Conservation (phyloP, 2,113 vertebrate genomes). For the Psilopsiagon aurifrons region DNA sequence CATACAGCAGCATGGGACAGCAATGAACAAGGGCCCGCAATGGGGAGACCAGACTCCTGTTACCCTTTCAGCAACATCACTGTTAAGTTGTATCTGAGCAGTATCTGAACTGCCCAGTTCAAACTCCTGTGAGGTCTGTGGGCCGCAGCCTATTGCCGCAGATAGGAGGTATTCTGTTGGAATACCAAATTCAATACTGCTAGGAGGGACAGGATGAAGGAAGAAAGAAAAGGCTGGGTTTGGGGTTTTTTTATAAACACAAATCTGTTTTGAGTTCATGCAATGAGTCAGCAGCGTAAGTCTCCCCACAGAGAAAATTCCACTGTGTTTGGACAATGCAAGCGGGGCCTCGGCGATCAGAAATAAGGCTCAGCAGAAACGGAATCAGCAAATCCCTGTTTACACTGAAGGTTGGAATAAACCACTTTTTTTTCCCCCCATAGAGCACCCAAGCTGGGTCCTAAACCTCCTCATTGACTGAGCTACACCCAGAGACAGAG, state of each 20-base stretch:
- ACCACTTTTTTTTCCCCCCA: constrained; percentile 4
- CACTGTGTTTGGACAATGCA: constrained; percentile 2
- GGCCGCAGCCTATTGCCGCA: not conserved
- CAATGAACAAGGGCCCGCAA: accelerated
- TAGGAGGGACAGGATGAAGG: not conserved
- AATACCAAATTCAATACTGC: not conserved
- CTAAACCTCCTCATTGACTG: not conserved
- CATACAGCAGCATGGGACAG: accelerated
- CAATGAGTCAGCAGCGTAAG: constrained; percentile 59
- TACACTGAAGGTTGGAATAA: constrained; percentile 12
- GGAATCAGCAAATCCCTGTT: constrained; percentile 47
- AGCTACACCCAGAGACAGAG: not conserved
- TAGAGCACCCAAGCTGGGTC: not conserved
- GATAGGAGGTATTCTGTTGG: not conserved
- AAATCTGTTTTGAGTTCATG: constrained; percentile 44
- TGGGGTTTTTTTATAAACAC: not conserved
- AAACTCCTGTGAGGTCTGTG: not conserved
- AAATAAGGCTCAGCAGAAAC: constrained; percentile 53
- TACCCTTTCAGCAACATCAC: not conserved
- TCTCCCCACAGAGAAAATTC: constrained; percentile 63
- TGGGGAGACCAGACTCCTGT: not conserved
- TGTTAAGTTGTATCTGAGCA: not conserved
- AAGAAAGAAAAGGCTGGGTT: not conserved
- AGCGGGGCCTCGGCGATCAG: not conserved
- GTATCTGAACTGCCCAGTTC: not conserved